Evolutionary conservation across 2,797 vertebrate species (phyloP).

Genomic region (Cossypha heuglini): DNA sequence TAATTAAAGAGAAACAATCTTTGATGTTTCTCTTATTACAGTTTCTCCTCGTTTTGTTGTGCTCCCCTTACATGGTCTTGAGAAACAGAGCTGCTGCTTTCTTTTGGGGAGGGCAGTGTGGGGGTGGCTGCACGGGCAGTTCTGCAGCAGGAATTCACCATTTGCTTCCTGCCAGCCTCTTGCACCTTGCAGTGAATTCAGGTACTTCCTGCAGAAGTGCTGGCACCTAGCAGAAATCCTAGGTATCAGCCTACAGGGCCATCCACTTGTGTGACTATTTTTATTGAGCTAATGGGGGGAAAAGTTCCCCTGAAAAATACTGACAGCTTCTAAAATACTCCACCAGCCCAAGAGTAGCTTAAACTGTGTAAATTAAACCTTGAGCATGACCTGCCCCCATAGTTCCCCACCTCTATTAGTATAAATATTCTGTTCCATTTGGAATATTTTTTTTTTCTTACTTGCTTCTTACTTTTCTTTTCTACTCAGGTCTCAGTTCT

Average conservation of each 20-base stretch:
- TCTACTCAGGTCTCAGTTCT: not conserved
- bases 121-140: not conserved
- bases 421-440: not conserved
- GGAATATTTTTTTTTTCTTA: not conserved
- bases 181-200: not conserved
- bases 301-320: not conserved
- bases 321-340: not conserved
- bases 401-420: not conserved
- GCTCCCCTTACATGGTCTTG: not conserved
- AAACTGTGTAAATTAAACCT: not conserved
- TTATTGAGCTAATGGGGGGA: not conserved
- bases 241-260: not conserved
- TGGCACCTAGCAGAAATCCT: not conserved
- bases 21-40: conserved; percentile 35
- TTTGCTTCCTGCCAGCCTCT: not conserved
- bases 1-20: conserved; percentile 70
- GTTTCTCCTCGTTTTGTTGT: not conserved
- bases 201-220: not conserved
- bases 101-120: rapidly evolving
- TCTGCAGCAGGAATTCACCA: not conserved
- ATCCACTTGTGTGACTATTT: not conserved
- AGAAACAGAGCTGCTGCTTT: not conserved
- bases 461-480: not conserved
- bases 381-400: rapidly evolving
- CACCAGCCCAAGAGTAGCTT: not conserved